A percentile compares a stretch with the other conserved stretches of the same genome.
Conservation (phyloP, 2,888 invertebrate genomes). For the Tridacna crocea region DNA sequence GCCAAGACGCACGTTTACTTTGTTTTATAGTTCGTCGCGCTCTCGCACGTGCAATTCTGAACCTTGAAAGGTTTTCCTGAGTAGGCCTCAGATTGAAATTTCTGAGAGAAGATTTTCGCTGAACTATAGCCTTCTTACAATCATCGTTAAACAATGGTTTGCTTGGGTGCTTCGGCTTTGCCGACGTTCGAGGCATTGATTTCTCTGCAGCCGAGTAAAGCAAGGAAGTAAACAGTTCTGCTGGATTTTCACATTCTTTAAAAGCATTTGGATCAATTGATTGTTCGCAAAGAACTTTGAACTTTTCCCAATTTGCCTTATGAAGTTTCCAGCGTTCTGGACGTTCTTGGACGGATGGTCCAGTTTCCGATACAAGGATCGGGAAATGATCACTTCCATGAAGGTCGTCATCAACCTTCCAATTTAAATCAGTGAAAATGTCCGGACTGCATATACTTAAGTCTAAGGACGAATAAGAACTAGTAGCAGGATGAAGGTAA, state of each 20-base stretch:
- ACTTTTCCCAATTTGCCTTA: not conserved
- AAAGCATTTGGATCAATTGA: not conserved
- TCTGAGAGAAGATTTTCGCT: not conserved
- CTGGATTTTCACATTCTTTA: constrained; percentile 2
- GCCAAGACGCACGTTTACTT: constrained; percentile 5
- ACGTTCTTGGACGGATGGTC: not conserved
- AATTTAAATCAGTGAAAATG: not conserved
- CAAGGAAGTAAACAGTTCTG: not conserved
- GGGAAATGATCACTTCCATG: constrained; percentile 6
- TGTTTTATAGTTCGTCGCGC: not conserved
- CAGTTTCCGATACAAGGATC: not conserved
- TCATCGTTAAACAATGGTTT: constrained; percentile 8
- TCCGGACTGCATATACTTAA: not conserved
- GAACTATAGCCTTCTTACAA: not conserved
- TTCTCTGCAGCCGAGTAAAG: not conserved
- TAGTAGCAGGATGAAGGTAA: constrained; percentile 6
- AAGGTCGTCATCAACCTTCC: not conserved
- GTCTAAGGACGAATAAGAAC: not conserved
- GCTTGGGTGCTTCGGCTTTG: not conserved
- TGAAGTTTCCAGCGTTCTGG: not conserved
- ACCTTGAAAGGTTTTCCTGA: not conserved
- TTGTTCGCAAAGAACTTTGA: not conserved
- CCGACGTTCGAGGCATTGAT: not conserved
- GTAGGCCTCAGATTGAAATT: not conserved
- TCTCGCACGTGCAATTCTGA: not conserved